These are phyloP conservation scores for Merluccius polli DNA, from an alignment of 2,797 vertebrate genomes.

Conservation along the genomic window DNA sequence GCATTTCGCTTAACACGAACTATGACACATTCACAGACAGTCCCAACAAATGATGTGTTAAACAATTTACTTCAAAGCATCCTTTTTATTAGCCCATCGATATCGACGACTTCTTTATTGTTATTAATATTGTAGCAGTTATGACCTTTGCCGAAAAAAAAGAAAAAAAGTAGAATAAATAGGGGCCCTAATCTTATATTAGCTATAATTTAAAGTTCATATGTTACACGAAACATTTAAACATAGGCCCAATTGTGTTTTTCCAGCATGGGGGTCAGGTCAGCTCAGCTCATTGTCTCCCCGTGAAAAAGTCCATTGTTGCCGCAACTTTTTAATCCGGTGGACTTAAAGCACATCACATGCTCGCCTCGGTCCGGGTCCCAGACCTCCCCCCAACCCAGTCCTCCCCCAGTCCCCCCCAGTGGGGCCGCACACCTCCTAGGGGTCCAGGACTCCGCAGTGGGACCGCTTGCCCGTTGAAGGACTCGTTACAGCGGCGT, in stretches of 20 bases:
- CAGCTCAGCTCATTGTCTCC: conserved; percentile 49
- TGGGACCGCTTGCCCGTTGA: not conserved
- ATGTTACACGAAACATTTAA: not conserved
- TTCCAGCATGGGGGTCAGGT: conserved; percentile 21
- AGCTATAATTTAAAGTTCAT: not conserved
- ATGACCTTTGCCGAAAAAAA: not conserved
- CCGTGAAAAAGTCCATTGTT: conserved; percentile 71
- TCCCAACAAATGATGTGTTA: too few species aligned
- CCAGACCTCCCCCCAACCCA: too few species aligned
- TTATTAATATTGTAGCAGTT: conserved; percentile 15
- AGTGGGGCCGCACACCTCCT: too few species aligned
- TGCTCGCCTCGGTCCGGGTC: conserved; percentile 53
- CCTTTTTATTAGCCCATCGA: not conserved
- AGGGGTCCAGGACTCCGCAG: not conserved
- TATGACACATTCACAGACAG: too few species aligned
- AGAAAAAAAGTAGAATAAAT: not conserved
- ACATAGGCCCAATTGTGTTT: not conserved
- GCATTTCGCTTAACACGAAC: not conserved
- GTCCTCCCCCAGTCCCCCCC: too few species aligned
- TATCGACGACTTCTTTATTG: not conserved
- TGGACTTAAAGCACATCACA: conserved; percentile 72
- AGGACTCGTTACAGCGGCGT: not conserved
- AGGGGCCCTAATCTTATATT: not conserved
- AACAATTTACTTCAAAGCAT: not conserved
- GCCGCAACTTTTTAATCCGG: conserved; percentile 70